phyloP scores from a whole-genome alignment of 2,113 vertebrate genomes.

The Elgaria multicarinata region DNA sequence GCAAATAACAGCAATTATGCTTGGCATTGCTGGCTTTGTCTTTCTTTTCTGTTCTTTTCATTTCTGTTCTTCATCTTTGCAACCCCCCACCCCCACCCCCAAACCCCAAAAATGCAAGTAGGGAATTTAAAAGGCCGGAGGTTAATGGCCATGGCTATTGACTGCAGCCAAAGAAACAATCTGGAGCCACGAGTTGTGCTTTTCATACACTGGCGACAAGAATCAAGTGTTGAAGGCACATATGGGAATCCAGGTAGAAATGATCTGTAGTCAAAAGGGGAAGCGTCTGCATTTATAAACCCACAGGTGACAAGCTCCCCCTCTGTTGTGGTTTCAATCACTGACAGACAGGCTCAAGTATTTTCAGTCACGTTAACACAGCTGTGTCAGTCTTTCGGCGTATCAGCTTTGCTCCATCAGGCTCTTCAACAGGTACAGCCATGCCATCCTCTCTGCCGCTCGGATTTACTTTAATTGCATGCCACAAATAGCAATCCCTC shows the following conservation, averaged over 20 bases:
- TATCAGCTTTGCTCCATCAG: conserved; percentile 80
- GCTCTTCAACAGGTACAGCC: conserved; percentile 70
- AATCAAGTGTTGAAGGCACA: conserved; percentile 10
- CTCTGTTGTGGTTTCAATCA: conserved; percentile 48
- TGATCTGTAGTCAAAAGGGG: conserved; percentile 54
- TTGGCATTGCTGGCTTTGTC: neutral
- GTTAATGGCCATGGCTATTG: conserved; percentile 43
- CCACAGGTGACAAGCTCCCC: conserved; percentile 61
- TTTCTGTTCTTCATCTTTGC: neutral
- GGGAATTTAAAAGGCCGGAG: conserved; percentile 35
- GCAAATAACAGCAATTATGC: conserved; percentile 69
- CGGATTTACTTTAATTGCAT: conserved; percentile 75
- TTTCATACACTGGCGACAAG: conserved; percentile 46
- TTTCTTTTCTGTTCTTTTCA: rapidly evolving
- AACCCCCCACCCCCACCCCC: neutral
- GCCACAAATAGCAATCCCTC: conserved; percentile 72
- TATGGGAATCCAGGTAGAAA: conserved; percentile 60
- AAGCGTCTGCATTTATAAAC: conserved; percentile 49
- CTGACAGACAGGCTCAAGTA: conserved; percentile 64
- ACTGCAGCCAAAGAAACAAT: conserved; percentile 40
- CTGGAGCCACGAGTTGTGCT: conserved; percentile 15
- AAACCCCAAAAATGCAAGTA: conserved; percentile 49
- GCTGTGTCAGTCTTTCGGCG: conserved; percentile 75
- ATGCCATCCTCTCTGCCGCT: conserved; percentile 67
- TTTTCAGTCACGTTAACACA: conserved; percentile 74